Percentiles rank a stretch among this genome's conserved stretches.
phyloP scores from a whole-genome alignment of 1,140 invertebrate species.

The Trachymyrmex cornetzi region DNA sequence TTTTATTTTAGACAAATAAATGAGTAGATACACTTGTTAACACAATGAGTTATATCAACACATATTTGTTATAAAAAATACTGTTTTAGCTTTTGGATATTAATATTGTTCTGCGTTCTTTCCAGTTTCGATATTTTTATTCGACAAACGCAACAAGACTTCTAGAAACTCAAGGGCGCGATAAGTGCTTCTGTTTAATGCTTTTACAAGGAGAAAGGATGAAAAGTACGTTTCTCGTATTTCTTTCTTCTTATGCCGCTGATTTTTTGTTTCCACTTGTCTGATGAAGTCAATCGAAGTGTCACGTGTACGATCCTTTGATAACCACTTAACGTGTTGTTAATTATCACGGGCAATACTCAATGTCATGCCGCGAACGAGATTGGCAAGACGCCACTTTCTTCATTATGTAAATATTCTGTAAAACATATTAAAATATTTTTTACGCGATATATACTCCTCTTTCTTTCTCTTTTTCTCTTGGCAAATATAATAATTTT shows the following conservation, averaged over 20 bases:
- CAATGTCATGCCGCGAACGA: conserved; percentile 42
- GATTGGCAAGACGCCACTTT: conserved; percentile 19
- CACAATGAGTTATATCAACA: neutral
- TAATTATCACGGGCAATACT: conserved; percentile 66
- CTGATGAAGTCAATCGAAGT: conserved; percentile 14
- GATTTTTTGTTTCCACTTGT: conserved; percentile 64
- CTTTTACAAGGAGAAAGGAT: neutral
- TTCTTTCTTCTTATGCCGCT: neutral
- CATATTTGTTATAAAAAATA: neutral
- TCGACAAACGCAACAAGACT: neutral
- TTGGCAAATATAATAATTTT: conserved; percentile 50
- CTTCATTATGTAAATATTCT: conserved; percentile 42
- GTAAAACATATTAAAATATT: conserved; percentile 47
- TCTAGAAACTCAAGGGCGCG: neutral
- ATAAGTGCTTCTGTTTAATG: conserved; percentile 1
- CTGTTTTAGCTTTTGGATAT: neutral
- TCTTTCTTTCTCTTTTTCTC: conserved; percentile 12
- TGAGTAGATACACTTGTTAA: neutral
- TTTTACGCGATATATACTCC: conserved; percentile 19
- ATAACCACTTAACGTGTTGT: conserved; percentile 53
- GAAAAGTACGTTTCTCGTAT: neutral
- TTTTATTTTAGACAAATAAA: neutral
- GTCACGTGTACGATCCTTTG: neutral
- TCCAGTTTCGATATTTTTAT: neutral
- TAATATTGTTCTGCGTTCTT: conserved; percentile 6